Evolutionary conservation across 1,140 invertebrate genomes (phyloP).

Genomic region (Trichonephila clavipes): DNA sequence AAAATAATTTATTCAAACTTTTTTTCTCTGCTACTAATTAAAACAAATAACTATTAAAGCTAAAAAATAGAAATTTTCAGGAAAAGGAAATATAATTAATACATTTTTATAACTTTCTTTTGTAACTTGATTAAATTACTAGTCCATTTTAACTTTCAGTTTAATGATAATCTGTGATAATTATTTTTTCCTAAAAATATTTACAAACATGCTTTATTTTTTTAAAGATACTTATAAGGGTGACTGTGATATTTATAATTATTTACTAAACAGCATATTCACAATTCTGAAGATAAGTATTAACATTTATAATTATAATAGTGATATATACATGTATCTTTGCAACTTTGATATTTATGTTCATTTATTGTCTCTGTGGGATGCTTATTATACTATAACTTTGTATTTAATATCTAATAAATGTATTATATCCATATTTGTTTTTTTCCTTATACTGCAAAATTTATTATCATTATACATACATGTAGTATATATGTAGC

Average conservation of each 20-base stretch:
- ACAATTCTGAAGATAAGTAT: background rate
- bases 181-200: background rate
- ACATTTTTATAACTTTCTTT: background rate
- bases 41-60: background rate
- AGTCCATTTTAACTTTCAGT: background rate
- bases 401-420: too few species aligned
- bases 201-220: background rate
- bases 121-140: background rate
- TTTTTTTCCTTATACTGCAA: too few species aligned
- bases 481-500: too few species aligned
- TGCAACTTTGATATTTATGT: too few species aligned
- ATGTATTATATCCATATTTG: too few species aligned
- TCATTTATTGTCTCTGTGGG: too few species aligned
- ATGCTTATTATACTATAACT: too few species aligned
- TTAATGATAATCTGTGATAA: background rate
- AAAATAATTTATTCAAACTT: background rate
- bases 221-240: background rate
- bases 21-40: background rate
- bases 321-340: background rate
- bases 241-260: conserved; percentile 1
- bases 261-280: background rate
- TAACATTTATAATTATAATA: background rate
- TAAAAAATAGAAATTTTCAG: background rate
- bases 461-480: too few species aligned
- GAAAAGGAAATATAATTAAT: too few species aligned